A percentile compares a stretch with the other conserved stretches of the same genome.
phyloP scores from a whole-genome alignment of 2,797 vertebrate species.

The Coregonus sp. region DNA sequence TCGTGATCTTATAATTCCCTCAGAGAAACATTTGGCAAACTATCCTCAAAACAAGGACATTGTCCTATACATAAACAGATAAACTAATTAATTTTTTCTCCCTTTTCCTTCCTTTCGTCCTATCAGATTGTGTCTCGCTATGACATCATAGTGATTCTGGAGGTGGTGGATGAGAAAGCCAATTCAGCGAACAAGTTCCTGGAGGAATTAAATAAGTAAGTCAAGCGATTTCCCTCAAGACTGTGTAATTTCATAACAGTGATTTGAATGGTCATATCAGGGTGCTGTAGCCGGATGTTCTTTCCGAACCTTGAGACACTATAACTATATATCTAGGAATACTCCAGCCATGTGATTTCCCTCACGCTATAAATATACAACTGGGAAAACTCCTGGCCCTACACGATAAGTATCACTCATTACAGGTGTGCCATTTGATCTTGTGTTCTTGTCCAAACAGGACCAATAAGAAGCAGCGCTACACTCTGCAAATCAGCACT shows the following conservation, averaged over 20 bases:
- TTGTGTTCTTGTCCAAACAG: conserved; percentile 33
- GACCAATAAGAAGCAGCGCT: conserved; percentile 47
- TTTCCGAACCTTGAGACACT: no score
- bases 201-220: conserved; percentile 71
- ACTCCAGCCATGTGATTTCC: no score
- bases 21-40: no score
- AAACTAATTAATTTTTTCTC: background rate
- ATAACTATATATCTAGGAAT: no score
- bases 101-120: background rate
- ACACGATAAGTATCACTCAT: background rate
- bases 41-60: background rate
- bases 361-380: background rate
- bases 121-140: conserved; percentile 76
- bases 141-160: conserved; percentile 78
- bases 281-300: no score
- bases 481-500: conserved; percentile 68
- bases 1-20: background rate
- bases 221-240: background rate
- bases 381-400: no score
- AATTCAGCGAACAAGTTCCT: conserved; percentile 58
- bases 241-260: no score
- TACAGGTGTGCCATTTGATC: background rate
- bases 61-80: background rate
- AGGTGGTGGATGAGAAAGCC: conserved; percentile 74
- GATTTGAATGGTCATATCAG: no score